A percentile compares a stretch with the other conserved stretches of the same genome.
phyloP scores from a whole-genome alignment of 2,113 vertebrate genomes.

The Chlamydotis undulata region DNA sequence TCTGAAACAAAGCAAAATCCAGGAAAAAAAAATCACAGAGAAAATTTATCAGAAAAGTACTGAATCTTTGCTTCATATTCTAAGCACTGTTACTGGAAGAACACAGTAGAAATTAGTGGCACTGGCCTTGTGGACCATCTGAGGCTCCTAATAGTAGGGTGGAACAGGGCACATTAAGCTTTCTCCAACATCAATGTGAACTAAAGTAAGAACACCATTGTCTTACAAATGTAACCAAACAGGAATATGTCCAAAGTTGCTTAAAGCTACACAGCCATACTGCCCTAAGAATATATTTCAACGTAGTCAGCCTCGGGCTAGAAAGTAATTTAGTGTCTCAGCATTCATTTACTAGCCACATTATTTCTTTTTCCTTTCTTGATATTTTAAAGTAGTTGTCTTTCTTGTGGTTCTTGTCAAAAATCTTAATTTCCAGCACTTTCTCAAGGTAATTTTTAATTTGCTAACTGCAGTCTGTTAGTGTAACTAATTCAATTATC shows the following conservation, averaged over 20 bases:
- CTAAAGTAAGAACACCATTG: neutral
- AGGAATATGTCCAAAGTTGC: neutral
- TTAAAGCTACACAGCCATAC: neutral
- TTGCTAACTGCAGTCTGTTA: neutral
- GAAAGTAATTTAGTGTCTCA: neutral
- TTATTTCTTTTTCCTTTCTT: neutral
- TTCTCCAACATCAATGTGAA: neutral
- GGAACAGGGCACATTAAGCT: neutral
- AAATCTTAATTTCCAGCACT: neutral
- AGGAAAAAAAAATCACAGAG: neutral
- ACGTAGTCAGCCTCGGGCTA: neutral
- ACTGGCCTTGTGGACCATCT: neutral
- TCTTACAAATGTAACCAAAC: neutral
- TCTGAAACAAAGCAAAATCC: constrained; percentile 74
- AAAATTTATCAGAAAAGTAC: neutral
- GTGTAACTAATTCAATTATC: constrained; percentile 19
- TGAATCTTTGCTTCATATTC: neutral
- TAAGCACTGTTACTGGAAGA: neutral
- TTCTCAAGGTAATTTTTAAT: neutral
- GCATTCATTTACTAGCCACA: neutral
- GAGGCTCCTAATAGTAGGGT: neutral
- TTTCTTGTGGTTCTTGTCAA: neutral
- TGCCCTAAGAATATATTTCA: neutral
- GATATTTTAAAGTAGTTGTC: neutral
- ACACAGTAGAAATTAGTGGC: neutral